phyloP scores from a whole-genome alignment of 2,797 vertebrate genomes.

The Sitta carolinensis region DNA sequence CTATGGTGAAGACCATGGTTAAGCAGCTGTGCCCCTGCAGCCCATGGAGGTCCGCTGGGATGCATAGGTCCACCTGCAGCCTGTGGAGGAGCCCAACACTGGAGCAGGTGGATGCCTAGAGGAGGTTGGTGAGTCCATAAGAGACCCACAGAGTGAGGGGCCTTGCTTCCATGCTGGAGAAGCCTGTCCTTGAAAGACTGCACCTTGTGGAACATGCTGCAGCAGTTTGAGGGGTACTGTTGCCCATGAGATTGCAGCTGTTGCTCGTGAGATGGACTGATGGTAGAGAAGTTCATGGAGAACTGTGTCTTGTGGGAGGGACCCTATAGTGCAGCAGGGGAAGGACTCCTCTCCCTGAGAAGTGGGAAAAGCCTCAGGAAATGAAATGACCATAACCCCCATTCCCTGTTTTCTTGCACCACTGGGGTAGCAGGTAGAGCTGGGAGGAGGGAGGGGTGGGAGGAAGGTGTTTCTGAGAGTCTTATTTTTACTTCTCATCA shows the following conservation, averaged over 20 bases:
- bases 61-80: neutral
- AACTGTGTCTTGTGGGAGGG: neutral
- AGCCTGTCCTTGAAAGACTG: neutral
- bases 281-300: fast-evolving
- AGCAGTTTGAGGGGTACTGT: neutral
- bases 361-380: neutral
- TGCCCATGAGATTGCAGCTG: neutral
- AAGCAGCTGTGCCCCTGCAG: neutral
- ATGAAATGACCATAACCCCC: neutral
- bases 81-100: neutral
- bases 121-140: neutral
- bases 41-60: neutral
- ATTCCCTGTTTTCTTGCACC: neutral
- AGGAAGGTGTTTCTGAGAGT: neutral
- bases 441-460: neutral
- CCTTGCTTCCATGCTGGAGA: neutral
- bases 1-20: neutral
- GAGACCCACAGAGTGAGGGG: neutral
- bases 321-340: fast-evolving
- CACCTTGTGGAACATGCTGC: neutral
- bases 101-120: neutral
- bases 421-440: neutral
- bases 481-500: neutral
- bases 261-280: neutral
- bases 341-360: neutral